Percentiles rank a stretch among this genome's conserved stretches.
phyloP scores from a whole-genome alignment of 2,113 vertebrate genomes.

The Lepidothrix coronata region DNA sequence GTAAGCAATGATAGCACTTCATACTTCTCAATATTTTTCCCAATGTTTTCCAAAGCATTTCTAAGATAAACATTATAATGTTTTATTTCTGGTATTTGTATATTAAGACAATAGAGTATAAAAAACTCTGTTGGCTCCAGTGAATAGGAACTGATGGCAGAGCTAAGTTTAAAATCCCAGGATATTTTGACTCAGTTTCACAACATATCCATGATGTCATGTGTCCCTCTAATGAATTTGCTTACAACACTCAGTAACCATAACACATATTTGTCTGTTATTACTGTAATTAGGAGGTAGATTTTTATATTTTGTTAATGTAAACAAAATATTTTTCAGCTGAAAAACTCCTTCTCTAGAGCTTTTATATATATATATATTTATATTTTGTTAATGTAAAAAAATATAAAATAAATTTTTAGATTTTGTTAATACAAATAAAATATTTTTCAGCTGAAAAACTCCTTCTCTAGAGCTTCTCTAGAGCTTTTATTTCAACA shows the following conservation, averaged over 20 bases:
- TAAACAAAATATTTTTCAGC: background rate
- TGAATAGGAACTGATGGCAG: background rate
- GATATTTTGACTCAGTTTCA: background rate
- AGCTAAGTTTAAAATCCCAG: background rate
- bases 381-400: too few species aligned
- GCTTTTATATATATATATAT: background rate
- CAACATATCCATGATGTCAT: background rate
- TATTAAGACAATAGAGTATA: background rate
- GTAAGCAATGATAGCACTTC: background rate
- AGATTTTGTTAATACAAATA: background rate
- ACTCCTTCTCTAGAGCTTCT: background rate
- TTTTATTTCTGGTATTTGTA: background rate
- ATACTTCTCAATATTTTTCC: background rate
- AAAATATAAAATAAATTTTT: background rate
- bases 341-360: background rate
- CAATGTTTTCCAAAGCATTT: background rate
- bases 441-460: background rate
- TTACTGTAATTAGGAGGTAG: background rate
- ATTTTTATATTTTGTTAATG: background rate
- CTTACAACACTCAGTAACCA: background rate
- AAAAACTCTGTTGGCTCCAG: background rate
- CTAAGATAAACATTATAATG: background rate
- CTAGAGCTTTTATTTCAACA: background rate
- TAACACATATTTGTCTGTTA: background rate
- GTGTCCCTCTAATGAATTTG: background rate